phyloP scores from a whole-genome alignment of 2,888 invertebrate species.

The Hirtodrosophila trivittata region DNA sequence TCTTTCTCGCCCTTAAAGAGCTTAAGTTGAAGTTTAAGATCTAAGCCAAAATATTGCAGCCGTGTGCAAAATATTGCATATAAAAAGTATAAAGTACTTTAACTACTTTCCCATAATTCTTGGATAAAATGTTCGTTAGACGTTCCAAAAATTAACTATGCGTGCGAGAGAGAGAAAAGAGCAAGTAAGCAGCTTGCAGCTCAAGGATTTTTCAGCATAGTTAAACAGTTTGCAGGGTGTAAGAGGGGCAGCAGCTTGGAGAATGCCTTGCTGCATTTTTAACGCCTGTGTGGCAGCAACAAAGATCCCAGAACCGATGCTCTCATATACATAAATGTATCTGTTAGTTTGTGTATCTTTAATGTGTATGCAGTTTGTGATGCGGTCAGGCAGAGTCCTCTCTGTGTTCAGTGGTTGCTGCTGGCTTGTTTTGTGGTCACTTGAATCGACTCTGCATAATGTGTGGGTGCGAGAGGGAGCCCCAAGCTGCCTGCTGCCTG shows the following conservation, averaged over 20 bases:
- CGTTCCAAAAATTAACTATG: conserved; percentile 52
- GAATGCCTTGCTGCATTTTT: conserved; percentile 36
- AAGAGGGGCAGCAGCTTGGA: conserved; percentile 4
- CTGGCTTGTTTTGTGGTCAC: conserved; percentile 63
- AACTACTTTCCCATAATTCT: conserved; percentile 50
- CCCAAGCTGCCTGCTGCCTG: no score
- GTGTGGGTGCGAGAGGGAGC: not conserved
- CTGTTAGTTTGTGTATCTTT: conserved; percentile 11
- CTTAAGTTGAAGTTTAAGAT: not conserved
- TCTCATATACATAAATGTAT: conserved; percentile 8
- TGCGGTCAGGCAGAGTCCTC: conserved; percentile 27
- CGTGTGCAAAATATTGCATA: not conserved
- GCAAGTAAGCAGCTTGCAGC: conserved; percentile 24
- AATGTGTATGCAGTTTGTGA: conserved; percentile 26
- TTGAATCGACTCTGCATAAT: conserved; percentile 53
- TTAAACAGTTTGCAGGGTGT: not conserved
- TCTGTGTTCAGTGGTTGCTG: conserved; percentile 15
- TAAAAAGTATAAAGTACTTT: conserved; percentile 31
- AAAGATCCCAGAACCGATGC: conserved; percentile 21
- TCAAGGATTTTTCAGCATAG: conserved; percentile 22
- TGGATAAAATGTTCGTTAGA: conserved; percentile 31
- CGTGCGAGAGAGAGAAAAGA: conserved; percentile 19
- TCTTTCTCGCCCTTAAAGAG: conserved; percentile 9
- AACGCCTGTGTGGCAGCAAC: conserved; percentile 32
- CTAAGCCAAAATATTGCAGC: not conserved